Conservation (phyloP, 2,113 vertebrate species). For the Synodontis membranacea region DNA sequence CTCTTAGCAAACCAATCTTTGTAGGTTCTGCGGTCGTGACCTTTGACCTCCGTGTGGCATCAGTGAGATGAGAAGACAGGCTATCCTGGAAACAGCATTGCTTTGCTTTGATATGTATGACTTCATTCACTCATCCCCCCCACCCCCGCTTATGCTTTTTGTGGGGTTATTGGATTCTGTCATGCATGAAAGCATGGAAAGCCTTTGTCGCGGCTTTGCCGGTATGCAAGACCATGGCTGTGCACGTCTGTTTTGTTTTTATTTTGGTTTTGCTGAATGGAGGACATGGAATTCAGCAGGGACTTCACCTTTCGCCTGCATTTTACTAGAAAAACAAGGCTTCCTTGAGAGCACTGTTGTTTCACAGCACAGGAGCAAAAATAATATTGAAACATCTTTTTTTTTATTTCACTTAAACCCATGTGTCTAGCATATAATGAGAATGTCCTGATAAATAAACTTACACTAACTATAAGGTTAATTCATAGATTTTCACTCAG, state of each 20-base stretch:
- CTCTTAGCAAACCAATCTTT: neutral
- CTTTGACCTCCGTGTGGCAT: constrained; percentile 36
- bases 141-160: constrained; percentile 61
- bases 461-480: neutral
- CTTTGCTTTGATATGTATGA: constrained; percentile 37
- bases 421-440: neutral
- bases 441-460: neutral
- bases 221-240: constrained; percentile 56
- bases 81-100: constrained; percentile 14
- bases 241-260: constrained; percentile 52
- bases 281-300: constrained; percentile 60
- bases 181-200: constrained; percentile 62
- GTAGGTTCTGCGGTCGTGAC: constrained; percentile 12
- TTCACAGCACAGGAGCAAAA: constrained; percentile 25
- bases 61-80: constrained; percentile 27
- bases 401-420: neutral
- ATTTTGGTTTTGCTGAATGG: constrained; percentile 56
- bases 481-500: neutral
- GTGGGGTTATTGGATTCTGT: constrained; percentile 60
- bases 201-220: constrained; percentile 58
- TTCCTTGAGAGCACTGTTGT: constrained; percentile 63
- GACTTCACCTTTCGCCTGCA: constrained; percentile 54
- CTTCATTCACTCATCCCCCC: constrained; percentile 62
- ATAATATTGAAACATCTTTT: neutral
- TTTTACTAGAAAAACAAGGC: constrained; percentile 65